A percentile compares a stretch with the other conserved stretches of the same genome.
Conservation (phyloP, 2,113 vertebrate genomes). For the Cyanoliseus patagonus region DNA sequence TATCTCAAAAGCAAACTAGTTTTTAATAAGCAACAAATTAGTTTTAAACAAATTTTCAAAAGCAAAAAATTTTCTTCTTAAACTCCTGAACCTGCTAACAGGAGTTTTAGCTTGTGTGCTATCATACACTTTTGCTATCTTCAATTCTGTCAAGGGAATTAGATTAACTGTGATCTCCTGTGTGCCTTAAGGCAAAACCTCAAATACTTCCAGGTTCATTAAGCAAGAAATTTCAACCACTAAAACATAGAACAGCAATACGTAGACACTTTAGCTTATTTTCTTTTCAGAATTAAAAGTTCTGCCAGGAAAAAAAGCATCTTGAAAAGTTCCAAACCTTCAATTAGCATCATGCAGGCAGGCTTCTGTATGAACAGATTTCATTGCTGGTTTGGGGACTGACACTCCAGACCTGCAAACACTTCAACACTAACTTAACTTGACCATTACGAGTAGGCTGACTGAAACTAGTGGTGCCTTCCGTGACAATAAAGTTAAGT, state of each 20-base stretch:
- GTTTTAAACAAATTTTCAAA: neutral
- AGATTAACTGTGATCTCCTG: neutral
- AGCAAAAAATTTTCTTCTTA: neutral
- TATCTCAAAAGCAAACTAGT: neutral
- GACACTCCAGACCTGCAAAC: neutral
- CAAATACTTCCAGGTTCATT: constrained; percentile 45
- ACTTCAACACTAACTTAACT: neutral
- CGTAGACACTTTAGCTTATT: neutral
- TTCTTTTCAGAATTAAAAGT: constrained; percentile 41
- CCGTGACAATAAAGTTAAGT: neutral
- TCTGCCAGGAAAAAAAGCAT: neutral
- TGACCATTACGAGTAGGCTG: neutral
- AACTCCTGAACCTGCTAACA: neutral
- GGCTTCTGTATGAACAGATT: neutral
- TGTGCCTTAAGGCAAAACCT: constrained; percentile 46
- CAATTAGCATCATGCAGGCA: neutral
- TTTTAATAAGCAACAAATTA: neutral
- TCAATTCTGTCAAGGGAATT: neutral
- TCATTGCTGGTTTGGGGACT: neutral
- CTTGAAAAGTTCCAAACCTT: neutral
- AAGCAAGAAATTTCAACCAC: constrained; percentile 29
- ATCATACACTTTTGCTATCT: neutral
- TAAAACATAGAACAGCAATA: neutral
- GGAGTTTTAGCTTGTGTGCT: neutral
- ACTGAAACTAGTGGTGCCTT: constrained; percentile 9